Conservation (phyloP, 2,888 invertebrate genomes). For the Rhodophaea formosa region DNA sequence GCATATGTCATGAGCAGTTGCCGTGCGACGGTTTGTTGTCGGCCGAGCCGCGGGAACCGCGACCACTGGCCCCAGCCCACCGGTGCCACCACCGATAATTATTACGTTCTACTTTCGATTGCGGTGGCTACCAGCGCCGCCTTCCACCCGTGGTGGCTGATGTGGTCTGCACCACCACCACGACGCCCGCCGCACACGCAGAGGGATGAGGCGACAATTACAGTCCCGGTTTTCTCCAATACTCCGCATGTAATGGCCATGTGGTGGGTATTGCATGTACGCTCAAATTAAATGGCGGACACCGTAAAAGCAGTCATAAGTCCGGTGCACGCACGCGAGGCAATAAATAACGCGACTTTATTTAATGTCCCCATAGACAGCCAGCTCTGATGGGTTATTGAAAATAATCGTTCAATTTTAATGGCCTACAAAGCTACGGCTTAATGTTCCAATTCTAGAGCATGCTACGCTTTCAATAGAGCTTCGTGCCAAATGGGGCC, state of each 20-base stretch:
- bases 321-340: conserved; percentile 59
- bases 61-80: conserved; percentile 56
- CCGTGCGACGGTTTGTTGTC: conserved; percentile 79
- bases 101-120: conserved; percentile 74
- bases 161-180: conserved; percentile 29
- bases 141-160: conserved; percentile 32
- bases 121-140: conserved; percentile 60
- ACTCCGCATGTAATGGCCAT: conserved; percentile 49
- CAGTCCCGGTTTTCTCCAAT: conserved; percentile 60
- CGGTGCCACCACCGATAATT: conserved; percentile 66
- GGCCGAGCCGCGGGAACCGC: conserved; percentile 71
- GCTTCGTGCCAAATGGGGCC: neutral
- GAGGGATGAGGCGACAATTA: conserved; percentile 77
- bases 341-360: conserved; percentile 57
- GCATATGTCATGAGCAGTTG: conserved; percentile 81
- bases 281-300: conserved; percentile 69
- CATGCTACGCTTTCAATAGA: neutral
- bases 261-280: conserved; percentile 63
- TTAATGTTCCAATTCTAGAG: neutral
- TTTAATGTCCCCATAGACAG: conserved; percentile 51
- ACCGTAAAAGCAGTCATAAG: conserved; percentile 66
- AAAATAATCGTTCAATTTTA: conserved; percentile 44
- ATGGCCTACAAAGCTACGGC: conserved; percentile 20
- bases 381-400: conserved; percentile 46
- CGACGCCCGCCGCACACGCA: conserved; percentile 35